phyloP scores from a whole-genome alignment of 2,888 invertebrate species.

The Thera britannica region DNA sequence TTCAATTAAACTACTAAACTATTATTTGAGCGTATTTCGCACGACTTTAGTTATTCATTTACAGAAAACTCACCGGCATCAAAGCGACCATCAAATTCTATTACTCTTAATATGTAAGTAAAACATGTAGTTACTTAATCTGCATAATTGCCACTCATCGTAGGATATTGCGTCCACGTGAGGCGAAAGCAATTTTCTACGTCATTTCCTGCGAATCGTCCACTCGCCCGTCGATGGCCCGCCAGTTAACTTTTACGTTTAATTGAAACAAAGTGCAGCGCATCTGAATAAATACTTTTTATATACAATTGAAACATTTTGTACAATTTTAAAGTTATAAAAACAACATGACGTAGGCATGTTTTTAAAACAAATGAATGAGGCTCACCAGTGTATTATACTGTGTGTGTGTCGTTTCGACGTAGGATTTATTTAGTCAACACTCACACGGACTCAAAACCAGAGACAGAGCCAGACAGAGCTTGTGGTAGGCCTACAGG shows the following conservation, averaged over 20 bases:
- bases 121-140: slow-evolving; percentile 64
- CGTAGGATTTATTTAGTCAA: no score
- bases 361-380: no score
- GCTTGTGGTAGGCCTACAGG: no score
- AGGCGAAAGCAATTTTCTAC: slow-evolving; percentile 82
- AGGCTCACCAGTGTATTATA: no score
- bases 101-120: slow-evolving; percentile 16
- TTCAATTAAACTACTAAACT: background rate
- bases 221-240: slow-evolving; percentile 61
- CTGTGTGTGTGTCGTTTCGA: no score
- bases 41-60: background rate
- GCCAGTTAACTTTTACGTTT: slow-evolving; percentile 60
- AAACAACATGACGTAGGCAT: background rate
- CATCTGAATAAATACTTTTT: slow-evolving; percentile 25
- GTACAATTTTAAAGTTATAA: background rate
- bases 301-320: background rate
- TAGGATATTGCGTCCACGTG: slow-evolving; percentile 82
- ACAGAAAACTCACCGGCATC: background rate
- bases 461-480: no score
- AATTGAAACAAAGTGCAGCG: slow-evolving; percentile 61
- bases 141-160: slow-evolving; percentile 82
- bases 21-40: background rate
- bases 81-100: slow-evolving; percentile 3
- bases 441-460: no score
- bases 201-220: slow-evolving; percentile 80